Evolutionary conservation across 1,140 invertebrate genomes (phyloP), one percentile per base, ranked within the genome.

Genomic region (Penaeus chinensis): DNA sequence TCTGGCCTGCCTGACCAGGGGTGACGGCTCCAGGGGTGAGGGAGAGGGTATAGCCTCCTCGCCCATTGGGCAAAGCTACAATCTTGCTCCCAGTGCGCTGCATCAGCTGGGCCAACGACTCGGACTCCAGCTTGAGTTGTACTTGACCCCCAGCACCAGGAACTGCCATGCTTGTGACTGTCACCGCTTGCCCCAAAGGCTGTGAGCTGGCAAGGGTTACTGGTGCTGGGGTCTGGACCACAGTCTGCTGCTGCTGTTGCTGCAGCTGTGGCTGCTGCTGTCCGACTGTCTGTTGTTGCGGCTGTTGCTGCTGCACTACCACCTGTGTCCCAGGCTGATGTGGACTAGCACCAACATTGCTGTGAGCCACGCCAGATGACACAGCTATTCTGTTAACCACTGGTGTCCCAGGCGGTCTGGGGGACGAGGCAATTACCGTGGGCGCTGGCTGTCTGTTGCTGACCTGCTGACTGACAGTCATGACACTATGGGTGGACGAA

Each of bases 1-100:
- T 78, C 71, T 88, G 85, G 76, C 89, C 85, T 71, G 77, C 42
- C 66, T 82, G 77, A 76, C 88, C 69, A 47, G 85, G 81, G 27
- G 84, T 42, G 42, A 83, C 85, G 42, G 83, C 89, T 54, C 85
- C 83, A 62, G 87, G 82, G 62, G 87, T 88, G 24, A 90, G 83
- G 32, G 90, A 90, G 27, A 90, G 84, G 69, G 84, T 89, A 66
- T 90, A 90, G 7, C 90, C 90, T 24, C 90, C 90, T 82, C 88
- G 66, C 18, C 84, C 90, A 87, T 89, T 90, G 32, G 90, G 90
- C 47, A 90, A 82, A 24, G 90, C 90, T 37, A 90, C 88, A 37
- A 90, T 89, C 42, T 88, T 88, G 24, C 87, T 86, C 0, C 90
- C 90, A 27, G 88, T 90, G 77, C 88, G 74, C 78, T 90, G 90